Percentiles rank a stretch among this genome's conserved stretches.
Conservation (phyloP, 2,797 vertebrate genomes). For the Meriones psammophilus region DNA sequence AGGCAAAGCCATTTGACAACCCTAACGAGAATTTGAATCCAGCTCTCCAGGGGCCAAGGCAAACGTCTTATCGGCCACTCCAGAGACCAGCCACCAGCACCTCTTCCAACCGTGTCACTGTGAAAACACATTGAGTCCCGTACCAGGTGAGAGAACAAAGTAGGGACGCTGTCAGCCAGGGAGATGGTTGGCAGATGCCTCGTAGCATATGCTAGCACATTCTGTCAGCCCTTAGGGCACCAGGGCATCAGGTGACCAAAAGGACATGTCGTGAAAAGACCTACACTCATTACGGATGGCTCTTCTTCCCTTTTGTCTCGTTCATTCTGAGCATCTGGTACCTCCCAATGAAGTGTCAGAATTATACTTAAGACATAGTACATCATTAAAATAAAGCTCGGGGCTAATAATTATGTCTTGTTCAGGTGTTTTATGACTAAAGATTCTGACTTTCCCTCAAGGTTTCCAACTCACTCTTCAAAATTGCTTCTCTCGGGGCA, state of each 20-base stretch:
- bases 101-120: not conserved
- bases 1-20: constrained; percentile 17
- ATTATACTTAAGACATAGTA: constrained; percentile 78
- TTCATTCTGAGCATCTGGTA: constrained; percentile 65
- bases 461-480: constrained; percentile 72
- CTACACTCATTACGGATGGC: constrained; percentile 66
- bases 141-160: not conserved
- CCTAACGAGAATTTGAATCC: constrained; percentile 44
- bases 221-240: constrained; percentile 53
- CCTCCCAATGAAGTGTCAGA: constrained; percentile 47
- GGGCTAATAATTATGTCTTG: constrained; percentile 79
- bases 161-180: not conserved
- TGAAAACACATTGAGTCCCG: not conserved
- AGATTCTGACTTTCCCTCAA: constrained; percentile 75
- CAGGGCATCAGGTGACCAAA: constrained; percentile 63
- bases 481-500: constrained; percentile 66
- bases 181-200: constrained; percentile 56
- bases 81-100: not conserved
- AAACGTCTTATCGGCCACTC: not conserved
- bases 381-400: constrained; percentile 81
- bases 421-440: constrained; percentile 80
- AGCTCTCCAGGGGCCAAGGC: constrained; percentile 46
- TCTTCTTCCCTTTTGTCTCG: constrained; percentile 68
- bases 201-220: constrained; percentile 60
- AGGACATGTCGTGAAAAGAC: constrained; percentile 63